Percentiles rank a stretch among this genome's conserved stretches.
These are phyloP conservation scores for Ranitomeya imitator DNA, from an alignment of 2,113 vertebrate species.

Conservation along the genomic window DNA sequence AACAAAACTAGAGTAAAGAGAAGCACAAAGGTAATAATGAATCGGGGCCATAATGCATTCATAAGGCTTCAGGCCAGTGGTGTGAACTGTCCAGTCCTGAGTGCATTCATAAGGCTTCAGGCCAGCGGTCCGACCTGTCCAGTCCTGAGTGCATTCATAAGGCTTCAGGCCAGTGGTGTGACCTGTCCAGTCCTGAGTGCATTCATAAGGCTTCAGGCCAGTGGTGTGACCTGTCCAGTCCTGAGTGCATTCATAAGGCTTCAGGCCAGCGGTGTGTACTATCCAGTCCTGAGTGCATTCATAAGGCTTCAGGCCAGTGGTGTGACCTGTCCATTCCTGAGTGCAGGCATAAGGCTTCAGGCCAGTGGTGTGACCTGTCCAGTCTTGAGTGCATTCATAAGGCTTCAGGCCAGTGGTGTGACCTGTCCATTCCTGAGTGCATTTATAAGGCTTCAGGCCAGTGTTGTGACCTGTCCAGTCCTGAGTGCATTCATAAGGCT, in stretches of 20 bases:
- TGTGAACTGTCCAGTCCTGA: constrained; percentile 42
- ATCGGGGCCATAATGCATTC: not conserved
- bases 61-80: not conserved
- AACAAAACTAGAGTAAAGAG: no score
- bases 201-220: not conserved
- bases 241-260: not conserved
- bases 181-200: constrained; percentile 43
- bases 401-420: not conserved
- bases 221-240: constrained; percentile 29
- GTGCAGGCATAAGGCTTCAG: not conserved
- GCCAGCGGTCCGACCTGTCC: not conserved
- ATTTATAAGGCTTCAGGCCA: not conserved
- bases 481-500: constrained; percentile 12
- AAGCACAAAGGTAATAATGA: no score
- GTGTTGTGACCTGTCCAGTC: constrained; percentile 28
- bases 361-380: not conserved
- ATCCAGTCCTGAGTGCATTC: constrained; percentile 23
- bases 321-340: constrained; percentile 39
- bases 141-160: not conserved
- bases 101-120: not conserved
- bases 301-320: not conserved
- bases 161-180: not conserved
- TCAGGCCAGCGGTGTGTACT: not conserved
- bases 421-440: constrained; percentile 35
- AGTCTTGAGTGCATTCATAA: not conserved